Conservation (phyloP, 2,797 vertebrate genomes). For the Schizopygopsis pylzovi region DNA sequence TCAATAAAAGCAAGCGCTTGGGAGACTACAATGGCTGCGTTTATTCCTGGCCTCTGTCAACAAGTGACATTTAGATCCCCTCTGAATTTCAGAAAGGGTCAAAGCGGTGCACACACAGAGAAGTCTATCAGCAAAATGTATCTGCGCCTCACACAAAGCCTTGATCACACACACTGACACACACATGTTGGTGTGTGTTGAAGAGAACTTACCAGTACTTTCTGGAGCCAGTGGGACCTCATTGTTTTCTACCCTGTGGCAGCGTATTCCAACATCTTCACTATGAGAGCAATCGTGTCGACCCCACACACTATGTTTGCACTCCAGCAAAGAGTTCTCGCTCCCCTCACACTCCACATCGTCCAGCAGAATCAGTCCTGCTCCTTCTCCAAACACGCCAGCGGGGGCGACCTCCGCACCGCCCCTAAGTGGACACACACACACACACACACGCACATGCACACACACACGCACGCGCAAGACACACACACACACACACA, state of each 20-base stretch:
- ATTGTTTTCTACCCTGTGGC: conserved; percentile 81
- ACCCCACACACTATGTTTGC: conserved; percentile 87
- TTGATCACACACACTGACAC: neutral
- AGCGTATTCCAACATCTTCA: conserved; percentile 89
- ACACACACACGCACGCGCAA: conserved; percentile 16
- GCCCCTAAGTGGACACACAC: conserved; percentile 68
- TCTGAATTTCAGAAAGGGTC: conserved; percentile 48
- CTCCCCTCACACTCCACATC: conserved; percentile 88
- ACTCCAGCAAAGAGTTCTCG: conserved; percentile 88
- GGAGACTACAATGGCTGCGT: conserved; percentile 29
- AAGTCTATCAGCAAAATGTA: conserved; percentile 41
- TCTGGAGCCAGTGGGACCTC: conserved; percentile 68
- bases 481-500: conserved; percentile 27
- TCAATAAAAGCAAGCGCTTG: conserved; percentile 42
- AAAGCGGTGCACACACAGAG: conserved; percentile 29
- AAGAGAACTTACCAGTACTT: conserved; percentile 48
- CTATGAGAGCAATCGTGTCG: conserved; percentile 93
- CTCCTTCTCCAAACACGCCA: conserved; percentile 82
- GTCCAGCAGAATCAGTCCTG: conserved; percentile 88
- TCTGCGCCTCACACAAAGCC: conserved; percentile 11
- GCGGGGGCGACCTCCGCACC: conserved; percentile 74
- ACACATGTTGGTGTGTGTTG: neutral
- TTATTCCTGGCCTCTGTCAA: conserved; percentile 56
- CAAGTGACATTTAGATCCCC: conserved; percentile 58
- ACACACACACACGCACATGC: conserved; percentile 15